Evolutionary conservation across 2,113 vertebrate species (phyloP), one percentile per base, ranked within the genome.

Genomic region (Burhinus oedicnemus): DNA sequence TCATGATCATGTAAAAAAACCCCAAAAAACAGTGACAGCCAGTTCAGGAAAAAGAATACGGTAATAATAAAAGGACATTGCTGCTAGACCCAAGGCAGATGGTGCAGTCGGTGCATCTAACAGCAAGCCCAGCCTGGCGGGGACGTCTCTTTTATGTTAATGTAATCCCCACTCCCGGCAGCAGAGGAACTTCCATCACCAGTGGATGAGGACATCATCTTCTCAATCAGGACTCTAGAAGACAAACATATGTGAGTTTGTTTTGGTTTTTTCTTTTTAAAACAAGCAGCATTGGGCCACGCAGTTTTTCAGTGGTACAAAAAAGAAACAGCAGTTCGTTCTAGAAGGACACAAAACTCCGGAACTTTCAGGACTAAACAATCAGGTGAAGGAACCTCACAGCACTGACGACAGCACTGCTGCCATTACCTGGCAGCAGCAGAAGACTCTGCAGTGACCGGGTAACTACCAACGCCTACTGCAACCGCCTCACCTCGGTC

Each of bases 141-240:
- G 22, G 98, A 40, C 42, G 92, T 94, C 72, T 97, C 96, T 64
- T 97, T 95, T 19, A 98, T 78, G 62, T 97, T 97, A 91, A 98
- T 98, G 22, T 98, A 98, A 95, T 98, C 94, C 72, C 98, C 98
- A 30, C 76, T 97, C 5, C 96, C 93, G 13, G 98, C 90, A 94
- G 97, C 40, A 94, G 97, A 97, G 52, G 88, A 25, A 21, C 45
- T 61, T n/a, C 97, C 97, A 49, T 98, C 98, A 11, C 93, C 87
- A 4, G 47, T 83, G 87, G 86, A 97, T 5, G 97, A 97, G 64
- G 71, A 87, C 98, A 98, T 98, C 98, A 98, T 98, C 97, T 98
- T 98, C 81, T 98, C 98, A 85, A 98, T 97, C 65, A 98, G 98
- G 52, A 98, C 97, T 94, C 98, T 98, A 79, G 40, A 76, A 93